Conservation (phyloP, 2,797 vertebrate species). For the Enteromius fasciolatus region DNA sequence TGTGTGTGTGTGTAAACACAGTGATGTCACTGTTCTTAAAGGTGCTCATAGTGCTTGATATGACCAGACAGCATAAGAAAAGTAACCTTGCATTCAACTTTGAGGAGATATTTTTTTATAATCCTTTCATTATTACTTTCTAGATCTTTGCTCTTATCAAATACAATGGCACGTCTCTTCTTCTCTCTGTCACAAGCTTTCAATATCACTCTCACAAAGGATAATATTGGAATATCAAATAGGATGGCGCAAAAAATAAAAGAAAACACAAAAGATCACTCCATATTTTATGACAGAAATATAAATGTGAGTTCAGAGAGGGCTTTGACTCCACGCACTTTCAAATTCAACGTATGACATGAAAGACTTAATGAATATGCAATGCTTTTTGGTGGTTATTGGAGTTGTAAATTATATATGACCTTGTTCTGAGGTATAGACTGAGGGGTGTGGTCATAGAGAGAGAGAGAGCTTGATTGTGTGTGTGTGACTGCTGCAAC, state of each 20-base stretch:
- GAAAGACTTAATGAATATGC: conserved; percentile 59
- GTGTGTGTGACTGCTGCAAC: neutral
- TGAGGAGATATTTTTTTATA: conserved; percentile 45
- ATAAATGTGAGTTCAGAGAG: conserved; percentile 37
- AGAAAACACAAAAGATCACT: conserved; percentile 50
- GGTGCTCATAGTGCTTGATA: conserved; percentile 15
- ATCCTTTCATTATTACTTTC: conserved; percentile 56
- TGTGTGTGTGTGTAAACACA: neutral
- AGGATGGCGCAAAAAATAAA: conserved; percentile 29
- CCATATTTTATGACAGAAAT: conserved; percentile 34
- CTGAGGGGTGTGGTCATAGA: conserved; percentile 15
- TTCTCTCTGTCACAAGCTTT: conserved; percentile 39
- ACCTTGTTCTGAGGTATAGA: conserved; percentile 39
- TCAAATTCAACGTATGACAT: conserved; percentile 55
- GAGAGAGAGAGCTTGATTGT: neutral
- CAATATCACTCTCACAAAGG: conserved; percentile 39
- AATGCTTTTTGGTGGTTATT: conserved; percentile 41
- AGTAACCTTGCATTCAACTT: conserved; percentile 49
- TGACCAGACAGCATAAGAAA: conserved; percentile 28
- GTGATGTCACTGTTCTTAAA: neutral
- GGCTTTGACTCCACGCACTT: conserved; percentile 45
- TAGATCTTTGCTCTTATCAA: conserved; percentile 50
- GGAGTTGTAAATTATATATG: conserved; percentile 48
- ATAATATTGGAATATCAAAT: conserved; percentile 39
- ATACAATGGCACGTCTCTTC: conserved; percentile 32